Percentiles rank a stretch among this genome's conserved stretches.
These are phyloP conservation scores for Apis laboriosa DNA, from an alignment of 1,140 invertebrate genomes.

Conservation along the genomic window DNA sequence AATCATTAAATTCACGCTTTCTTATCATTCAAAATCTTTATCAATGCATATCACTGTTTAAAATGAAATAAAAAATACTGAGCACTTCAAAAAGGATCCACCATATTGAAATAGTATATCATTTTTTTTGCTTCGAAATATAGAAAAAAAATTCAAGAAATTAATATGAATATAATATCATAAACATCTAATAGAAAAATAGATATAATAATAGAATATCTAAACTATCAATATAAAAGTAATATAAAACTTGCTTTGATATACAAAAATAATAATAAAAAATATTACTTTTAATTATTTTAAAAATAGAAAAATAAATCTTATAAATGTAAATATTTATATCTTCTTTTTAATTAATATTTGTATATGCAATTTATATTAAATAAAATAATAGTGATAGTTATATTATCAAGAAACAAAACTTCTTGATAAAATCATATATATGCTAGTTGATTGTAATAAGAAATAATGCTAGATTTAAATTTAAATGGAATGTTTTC, in stretches of 20 bases:
- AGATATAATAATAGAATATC: neutral
- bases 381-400: neutral
- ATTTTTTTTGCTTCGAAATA: neutral
- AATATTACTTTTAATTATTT: too few relatives aligned
- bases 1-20: neutral
- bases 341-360: neutral
- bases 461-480: neutral
- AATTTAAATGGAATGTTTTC: neutral
- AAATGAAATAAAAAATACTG: slow-evolving; percentile 35
- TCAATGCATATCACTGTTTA: slow-evolving; percentile 9
- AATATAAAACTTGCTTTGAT: neutral
- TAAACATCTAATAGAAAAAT: neutral
- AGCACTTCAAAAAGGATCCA: slow-evolving; percentile 27
- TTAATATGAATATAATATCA: neutral
- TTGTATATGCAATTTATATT: neutral
- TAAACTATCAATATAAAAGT: neutral
- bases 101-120: slow-evolving; percentile 24
- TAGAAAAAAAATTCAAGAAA: slow-evolving; percentile 1
- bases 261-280: too few relatives aligned
- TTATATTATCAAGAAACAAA: neutral
- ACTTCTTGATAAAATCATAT: neutral
- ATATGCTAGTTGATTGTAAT: neutral
- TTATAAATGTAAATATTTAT: neutral
- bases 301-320: neutral
- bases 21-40: neutral